These are phyloP conservation scores for Tenthredo livida DNA, from an alignment of 2,888 invertebrate species.

Conservation along the genomic window DNA sequence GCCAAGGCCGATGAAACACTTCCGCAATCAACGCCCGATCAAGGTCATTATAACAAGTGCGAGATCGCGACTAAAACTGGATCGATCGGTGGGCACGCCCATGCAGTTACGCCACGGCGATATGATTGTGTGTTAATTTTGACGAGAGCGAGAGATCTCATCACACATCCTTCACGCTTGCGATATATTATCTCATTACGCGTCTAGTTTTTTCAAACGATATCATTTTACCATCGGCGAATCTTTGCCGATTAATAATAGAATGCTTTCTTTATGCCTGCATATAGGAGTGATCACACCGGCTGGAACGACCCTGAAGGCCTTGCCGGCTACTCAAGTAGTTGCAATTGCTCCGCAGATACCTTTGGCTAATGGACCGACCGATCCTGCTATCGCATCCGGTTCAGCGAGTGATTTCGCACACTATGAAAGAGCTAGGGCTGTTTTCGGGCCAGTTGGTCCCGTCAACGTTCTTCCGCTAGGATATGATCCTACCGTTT, in stretches of 20 bases:
- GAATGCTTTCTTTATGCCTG: background rate
- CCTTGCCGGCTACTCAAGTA: slow-evolving; percentile 10
- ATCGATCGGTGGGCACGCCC: slow-evolving; percentile 39
- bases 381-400: background rate
- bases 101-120: slow-evolving; percentile 5
- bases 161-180: background rate
- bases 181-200: background rate
- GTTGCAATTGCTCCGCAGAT: slow-evolving; percentile 16
- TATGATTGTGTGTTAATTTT: slow-evolving; percentile 45
- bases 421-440: slow-evolving; percentile 12
- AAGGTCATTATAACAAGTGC: slow-evolving; percentile 56
- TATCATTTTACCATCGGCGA: background rate
- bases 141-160: background rate
- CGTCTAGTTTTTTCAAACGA: background rate
- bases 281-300: slow-evolving; percentile 52
- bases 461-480: slow-evolving; percentile 30
- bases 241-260: background rate
- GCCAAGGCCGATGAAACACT: slow-evolving; percentile 61
- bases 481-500: slow-evolving; percentile 19
- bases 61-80: slow-evolving; percentile 2
- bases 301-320: slow-evolving; percentile 52
- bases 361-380: background rate
- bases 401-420: background rate
- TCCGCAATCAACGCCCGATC: slow-evolving; percentile 63
- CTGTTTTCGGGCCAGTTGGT: slow-evolving; percentile 33